Base-by-base conservation (phyloP, 1,140 invertebrate species). In the Drosophila nigrodunni region DNA sequence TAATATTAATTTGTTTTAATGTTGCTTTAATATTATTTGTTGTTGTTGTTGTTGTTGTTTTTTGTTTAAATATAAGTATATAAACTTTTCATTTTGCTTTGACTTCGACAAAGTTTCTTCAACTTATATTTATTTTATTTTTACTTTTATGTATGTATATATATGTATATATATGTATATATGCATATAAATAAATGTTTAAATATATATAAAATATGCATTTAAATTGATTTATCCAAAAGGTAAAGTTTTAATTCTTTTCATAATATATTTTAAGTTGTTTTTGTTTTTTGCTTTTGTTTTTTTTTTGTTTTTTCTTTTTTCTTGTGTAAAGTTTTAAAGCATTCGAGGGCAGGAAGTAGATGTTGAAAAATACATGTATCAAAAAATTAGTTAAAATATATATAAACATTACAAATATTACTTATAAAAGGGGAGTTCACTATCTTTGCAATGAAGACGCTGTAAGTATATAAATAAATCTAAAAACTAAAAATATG, bases 281-380 rank as follows among this genome's bases (percentile, higher is more conserved):
- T 57, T 21, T 54, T 60, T 60, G 46, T n/a, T 59, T 74, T 55
- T 21, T 49, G 15, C 39, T 15, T n/a, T 62, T 77, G 68, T 67
- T 70, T 44, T 59, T 69, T 57, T 21, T 49, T 39, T 57, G 10
- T 13, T 62, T 77, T 68, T 41, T 43, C 15, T 57, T 77, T 41
- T 77, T 88, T 79, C 65, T 80, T 70, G 77, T 88, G 79, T 88
- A 88, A 88, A 88, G 83, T 88, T 87, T 86, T 88, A 88, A 88
- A 88, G 83, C 83, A 88, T 88, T 88, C 74, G 83, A 88, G 83
- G 83, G 83, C 83, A 88, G 83, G 83, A 88, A 88, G 83, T 88
- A 88, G 83, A 88, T 88, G 83, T 88, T 88, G 80, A 88, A 88
- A 88, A 88, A 88, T 80, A 88, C 83, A 83, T 82, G 80, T 88